A percentile compares a stretch with the other conserved stretches of the same genome.
phyloP scores from a whole-genome alignment of 1,140 invertebrate species.

The Hylyphantes graminicola region DNA sequence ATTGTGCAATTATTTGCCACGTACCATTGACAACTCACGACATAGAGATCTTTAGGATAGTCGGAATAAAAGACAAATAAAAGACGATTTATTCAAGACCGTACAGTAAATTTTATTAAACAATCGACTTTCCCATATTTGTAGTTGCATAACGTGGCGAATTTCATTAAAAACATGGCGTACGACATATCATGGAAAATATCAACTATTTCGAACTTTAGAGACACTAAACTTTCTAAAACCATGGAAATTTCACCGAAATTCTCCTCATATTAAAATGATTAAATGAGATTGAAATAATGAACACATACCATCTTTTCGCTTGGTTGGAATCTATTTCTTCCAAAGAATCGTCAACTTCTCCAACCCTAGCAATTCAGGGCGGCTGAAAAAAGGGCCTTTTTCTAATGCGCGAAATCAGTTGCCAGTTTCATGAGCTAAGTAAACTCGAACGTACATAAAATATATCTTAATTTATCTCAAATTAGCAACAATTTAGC shows the following conservation, averaged over 20 bases:
- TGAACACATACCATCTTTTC: slow-evolving; percentile 17
- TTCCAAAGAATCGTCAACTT: too few species aligned
- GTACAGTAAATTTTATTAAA: neutral
- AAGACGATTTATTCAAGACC: neutral
- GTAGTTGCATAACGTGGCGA: neutral
- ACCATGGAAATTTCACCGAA: neutral
- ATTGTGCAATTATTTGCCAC: slow-evolving; percentile 7
- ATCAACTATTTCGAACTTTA: neutral
- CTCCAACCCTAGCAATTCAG: too few species aligned
- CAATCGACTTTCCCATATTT: neutral
- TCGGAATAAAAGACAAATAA: neutral
- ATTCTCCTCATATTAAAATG: neutral
- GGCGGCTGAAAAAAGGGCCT: too few species aligned
- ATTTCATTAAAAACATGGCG: slow-evolving; percentile 8
- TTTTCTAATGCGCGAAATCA: too few species aligned
- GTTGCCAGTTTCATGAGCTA: too few species aligned
- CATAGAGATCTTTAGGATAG: neutral
- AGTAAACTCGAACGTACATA: too few species aligned
- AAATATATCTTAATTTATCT: too few species aligned
- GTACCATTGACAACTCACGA: neutral
- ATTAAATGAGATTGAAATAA: slow-evolving; percentile 33
- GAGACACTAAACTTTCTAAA: neutral
- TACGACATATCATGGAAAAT: neutral
- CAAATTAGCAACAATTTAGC: too few species aligned
- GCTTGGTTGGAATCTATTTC: too few species aligned